Percentiles rank a stretch among this genome's conserved stretches.
Evolutionary conservation across 2,113 vertebrate species (phyloP).

Genomic region (Entelurus aequoreus): DNA sequence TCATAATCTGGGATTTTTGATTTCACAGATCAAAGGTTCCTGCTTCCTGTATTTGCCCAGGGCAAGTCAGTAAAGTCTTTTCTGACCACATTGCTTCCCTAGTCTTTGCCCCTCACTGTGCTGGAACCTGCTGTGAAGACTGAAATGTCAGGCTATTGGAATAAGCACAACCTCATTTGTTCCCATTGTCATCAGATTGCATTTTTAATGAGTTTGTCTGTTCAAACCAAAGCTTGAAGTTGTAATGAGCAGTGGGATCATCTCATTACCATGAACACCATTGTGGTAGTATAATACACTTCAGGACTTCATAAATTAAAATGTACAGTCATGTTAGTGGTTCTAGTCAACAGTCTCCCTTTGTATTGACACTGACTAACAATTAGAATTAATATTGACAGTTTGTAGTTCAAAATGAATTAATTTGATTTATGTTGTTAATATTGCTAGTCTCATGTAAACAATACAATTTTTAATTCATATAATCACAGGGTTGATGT

Average conservation of each 20-base stretch:
- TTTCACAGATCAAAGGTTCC: conserved; percentile 63
- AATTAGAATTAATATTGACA: neutral
- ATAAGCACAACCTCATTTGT: conserved; percentile 29
- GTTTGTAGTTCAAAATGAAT: too few relatives aligned
- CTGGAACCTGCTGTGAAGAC: conserved; percentile 20
- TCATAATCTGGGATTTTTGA: conserved; percentile 40
- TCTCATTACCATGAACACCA: neutral
- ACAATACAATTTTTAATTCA: too few relatives aligned
- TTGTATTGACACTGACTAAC: neutral
- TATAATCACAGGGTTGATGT: too few relatives aligned
- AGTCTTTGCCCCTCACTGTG: neutral
- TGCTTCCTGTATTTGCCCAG: conserved; percentile 32
- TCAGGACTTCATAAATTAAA: neutral
- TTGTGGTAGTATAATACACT: neutral
- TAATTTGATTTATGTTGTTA: too few relatives aligned
- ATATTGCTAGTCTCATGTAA: too few relatives aligned
- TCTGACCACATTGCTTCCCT: conserved; percentile 20
- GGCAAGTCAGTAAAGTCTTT: conserved; percentile 48
- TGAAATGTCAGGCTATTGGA: conserved; percentile 48
- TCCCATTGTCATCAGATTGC: conserved; percentile 7
- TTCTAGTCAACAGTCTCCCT: neutral
- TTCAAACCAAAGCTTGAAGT: conserved; percentile 7
- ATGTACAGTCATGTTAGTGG: neutral
- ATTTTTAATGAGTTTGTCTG: conserved; percentile 13
- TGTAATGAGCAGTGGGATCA: neutral